Conservation (phyloP, 2,797 vertebrate species). For the Arvicola amphibius region DNA sequence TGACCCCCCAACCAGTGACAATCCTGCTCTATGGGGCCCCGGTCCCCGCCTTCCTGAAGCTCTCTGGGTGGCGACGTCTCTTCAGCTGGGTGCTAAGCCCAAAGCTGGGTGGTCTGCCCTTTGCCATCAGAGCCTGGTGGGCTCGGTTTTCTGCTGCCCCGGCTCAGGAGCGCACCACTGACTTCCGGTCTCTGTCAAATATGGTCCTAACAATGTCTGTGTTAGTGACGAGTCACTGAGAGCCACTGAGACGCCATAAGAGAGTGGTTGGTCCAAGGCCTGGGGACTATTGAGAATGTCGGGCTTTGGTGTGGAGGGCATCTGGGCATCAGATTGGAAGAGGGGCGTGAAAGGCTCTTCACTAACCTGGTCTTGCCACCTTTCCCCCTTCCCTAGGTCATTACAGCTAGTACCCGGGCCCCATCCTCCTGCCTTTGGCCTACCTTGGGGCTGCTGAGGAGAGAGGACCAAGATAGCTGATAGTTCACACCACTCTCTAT, state of each 20-base stretch:
- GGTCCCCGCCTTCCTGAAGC: neutral
- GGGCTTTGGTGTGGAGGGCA: neutral
- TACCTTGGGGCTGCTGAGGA: neutral
- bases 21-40: neutral
- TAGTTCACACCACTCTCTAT: neutral
- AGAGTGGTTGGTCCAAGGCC: neutral
- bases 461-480: neutral
- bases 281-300: neutral
- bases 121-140: neutral
- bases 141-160: neutral
- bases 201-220: neutral
- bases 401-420: neutral
- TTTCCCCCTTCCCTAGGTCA: neutral
- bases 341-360: neutral
- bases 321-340: neutral
- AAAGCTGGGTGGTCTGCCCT: neutral
- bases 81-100: neutral
- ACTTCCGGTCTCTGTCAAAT: neutral
- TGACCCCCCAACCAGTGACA: neutral
- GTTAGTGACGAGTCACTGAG: neutral
- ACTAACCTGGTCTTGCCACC: neutral
- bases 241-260: neutral
- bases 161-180: neutral
- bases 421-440: neutral
- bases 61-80: too few species aligned